Base-by-base conservation (phyloP, 2,888 invertebrate species). In the Aplocera efformata region DNA sequence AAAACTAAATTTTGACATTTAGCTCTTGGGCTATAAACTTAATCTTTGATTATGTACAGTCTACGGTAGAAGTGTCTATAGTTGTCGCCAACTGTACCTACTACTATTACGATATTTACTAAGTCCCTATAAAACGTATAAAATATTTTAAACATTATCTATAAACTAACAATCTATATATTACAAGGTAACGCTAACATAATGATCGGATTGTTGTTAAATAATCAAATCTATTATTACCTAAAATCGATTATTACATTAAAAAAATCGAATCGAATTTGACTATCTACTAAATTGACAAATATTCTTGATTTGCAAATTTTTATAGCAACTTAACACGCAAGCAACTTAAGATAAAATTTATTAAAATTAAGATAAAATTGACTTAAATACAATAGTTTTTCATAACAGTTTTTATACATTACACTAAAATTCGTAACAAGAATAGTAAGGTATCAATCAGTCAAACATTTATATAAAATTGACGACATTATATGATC, bases 361-460 rank as follows among this genome's bases (percentile, higher is more conserved):
- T 32, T 28, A 40, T 37, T 48, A 41, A 26, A n/a, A n/a, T n/a
- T n/a, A n/a, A n/a, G n/a, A n/a, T n/a, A 33, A 40, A 26, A 32
- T 25, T 32, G 13, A 17, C 13, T 24, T 20, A 38, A 21, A 31
- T 38, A 24, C n/a, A n/a, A n/a, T n/a, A n/a, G n/a, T n/a, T n/a
- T 49, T 53, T 56, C 53, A 4, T 8, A 2, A 23, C 3, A 9
- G 1, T 40, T 56, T 42, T 55, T 50, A 50, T 50, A 50, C 49
- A 32, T 27, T 47, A 55, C 58, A 59, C 43, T 53, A 49, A 42
- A 34, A 13, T 40, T 30, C 42, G 51, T 56, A 63, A 52, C 55
- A 62, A 53, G 56, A 50, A 65, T 42, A 77, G 67, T 50, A 51
- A 73, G 79, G 72, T 73, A 69, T 81, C 72, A 78, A 69, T 81